Conservation (phyloP, 2,888 invertebrate genomes). For the Labia minor region DNA sequence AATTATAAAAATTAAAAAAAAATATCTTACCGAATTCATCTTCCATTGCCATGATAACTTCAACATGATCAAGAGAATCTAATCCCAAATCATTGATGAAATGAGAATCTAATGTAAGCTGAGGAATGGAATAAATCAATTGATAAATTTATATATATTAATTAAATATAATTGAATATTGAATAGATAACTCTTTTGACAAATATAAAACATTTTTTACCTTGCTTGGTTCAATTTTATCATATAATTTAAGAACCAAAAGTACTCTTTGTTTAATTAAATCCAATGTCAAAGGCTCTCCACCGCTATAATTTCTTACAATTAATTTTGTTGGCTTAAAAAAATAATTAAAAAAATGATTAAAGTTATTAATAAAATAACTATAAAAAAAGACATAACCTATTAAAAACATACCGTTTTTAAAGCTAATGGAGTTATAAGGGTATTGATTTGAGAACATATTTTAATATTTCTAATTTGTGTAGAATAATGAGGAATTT, state of each 20-base stretch:
- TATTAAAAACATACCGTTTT: too few relatives aligned
- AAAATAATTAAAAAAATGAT: slow-evolving; percentile 15
- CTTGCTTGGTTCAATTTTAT: slow-evolving; percentile 90
- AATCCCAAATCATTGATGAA: slow-evolving; percentile 95
- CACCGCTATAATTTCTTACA: slow-evolving; percentile 48
- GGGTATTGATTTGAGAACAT: too few relatives aligned
- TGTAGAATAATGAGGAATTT: too few relatives aligned
- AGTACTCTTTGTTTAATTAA: slow-evolving; percentile 80
- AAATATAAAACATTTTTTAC: slow-evolving; percentile 45
- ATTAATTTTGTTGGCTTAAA: slow-evolving; percentile 1
- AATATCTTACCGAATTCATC: slow-evolving; percentile 89
- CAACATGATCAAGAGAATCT: slow-evolving; percentile 97
- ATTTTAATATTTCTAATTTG: too few relatives aligned
- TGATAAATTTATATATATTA: slow-evolving; percentile 21
- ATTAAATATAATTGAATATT: neutral
- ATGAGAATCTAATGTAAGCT: slow-evolving; percentile 88
- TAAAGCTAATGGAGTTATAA: too few relatives aligned
- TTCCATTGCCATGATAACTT: slow-evolving; percentile 99
- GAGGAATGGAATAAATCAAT: slow-evolving; percentile 35
- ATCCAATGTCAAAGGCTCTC: slow-evolving; percentile 67
- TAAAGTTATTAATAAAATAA: too few relatives aligned
- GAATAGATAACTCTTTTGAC: too few relatives aligned
- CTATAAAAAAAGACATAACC: too few relatives aligned
- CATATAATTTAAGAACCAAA: slow-evolving; percentile 92
- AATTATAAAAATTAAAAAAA: too few relatives aligned